phyloP scores from a whole-genome alignment of 2,888 invertebrate genomes.

The Scaptomyza parva region DNA sequence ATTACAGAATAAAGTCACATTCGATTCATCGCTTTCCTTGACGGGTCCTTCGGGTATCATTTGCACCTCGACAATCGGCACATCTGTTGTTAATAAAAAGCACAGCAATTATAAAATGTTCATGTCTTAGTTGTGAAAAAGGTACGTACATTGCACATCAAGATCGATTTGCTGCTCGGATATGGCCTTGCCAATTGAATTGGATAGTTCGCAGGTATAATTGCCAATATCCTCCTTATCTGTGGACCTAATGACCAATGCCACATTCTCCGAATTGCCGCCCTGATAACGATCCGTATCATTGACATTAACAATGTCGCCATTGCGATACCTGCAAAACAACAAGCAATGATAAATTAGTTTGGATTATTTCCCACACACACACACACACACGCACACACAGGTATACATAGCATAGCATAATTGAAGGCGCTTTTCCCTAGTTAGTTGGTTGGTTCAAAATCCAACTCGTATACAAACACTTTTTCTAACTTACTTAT shows the following conservation, averaged over 20 bases:
- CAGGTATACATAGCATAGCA: conserved; percentile 35
- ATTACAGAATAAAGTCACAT: conserved; percentile 93
- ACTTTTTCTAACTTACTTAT: conserved; percentile 35
- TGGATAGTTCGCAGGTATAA: conserved; percentile 93
- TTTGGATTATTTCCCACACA: conserved; percentile 17
- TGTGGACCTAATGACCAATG: conserved; percentile 91
- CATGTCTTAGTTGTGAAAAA: neutral
- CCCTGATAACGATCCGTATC: conserved; percentile 89
- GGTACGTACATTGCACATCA: conserved; percentile 93
- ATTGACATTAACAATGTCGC: conserved; percentile 87
- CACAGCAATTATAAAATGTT: no score
- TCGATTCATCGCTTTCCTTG: conserved; percentile 91
- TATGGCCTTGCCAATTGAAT: conserved; percentile 91
- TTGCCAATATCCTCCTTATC: conserved; percentile 92
- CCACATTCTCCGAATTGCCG: conserved; percentile 90
- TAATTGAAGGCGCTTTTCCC: conserved; percentile 50
- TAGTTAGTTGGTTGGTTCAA: conserved; percentile 24
- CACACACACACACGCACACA: conserved; percentile 1
- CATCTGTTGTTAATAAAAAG: conserved; percentile 89
- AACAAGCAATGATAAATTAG: conserved; percentile 13
- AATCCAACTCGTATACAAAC: conserved; percentile 13
- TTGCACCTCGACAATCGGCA: conserved; percentile 90
- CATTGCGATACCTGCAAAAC: conserved; percentile 89
- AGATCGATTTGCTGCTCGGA: conserved; percentile 91
- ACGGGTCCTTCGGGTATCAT: conserved; percentile 92